phyloP scores from a whole-genome alignment of 1,140 invertebrate species.

The Cyphomyrmex costatus region DNA sequence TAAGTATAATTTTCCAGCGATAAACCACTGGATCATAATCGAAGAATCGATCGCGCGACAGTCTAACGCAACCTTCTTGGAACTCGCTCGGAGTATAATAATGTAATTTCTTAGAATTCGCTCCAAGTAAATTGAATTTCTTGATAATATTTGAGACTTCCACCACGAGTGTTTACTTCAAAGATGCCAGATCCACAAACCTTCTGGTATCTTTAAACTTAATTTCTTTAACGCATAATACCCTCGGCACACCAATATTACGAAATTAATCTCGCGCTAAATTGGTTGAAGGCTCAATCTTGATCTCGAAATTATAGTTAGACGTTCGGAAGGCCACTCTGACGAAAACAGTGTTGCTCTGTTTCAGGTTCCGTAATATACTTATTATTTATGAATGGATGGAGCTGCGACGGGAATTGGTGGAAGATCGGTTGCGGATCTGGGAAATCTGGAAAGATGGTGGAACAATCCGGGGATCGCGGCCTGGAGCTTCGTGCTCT shows the following conservation, averaged over 20 bases:
- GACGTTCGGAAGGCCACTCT: background rate
- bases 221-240: background rate
- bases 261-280: background rate
- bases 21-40: background rate
- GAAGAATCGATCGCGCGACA: background rate
- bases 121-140: too few relatives aligned
- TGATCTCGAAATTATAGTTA: background rate
- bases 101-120: too few relatives aligned
- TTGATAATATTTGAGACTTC: too few relatives aligned
- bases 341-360: conserved; percentile 9
- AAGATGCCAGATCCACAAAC: too few relatives aligned
- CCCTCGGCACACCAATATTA: background rate
- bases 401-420: conserved; percentile 84
- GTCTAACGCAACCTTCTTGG: background rate
- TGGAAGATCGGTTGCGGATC: conserved; percentile 80
- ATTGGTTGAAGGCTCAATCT: background rate
- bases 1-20: background rate
- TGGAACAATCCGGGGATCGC: conserved; percentile 80
- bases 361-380: conserved; percentile 78
- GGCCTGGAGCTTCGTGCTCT: conserved; percentile 82
- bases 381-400: conserved; percentile 86
- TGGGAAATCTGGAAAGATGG: conserved; percentile 84
- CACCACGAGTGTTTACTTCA: too few relatives aligned
- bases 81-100: background rate
- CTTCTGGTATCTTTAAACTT: too few relatives aligned